Evolutionary conservation across 2,113 vertebrate species (phyloP), one percentile per base, ranked within the genome.

Genomic region (Dipodomys stephensi): DNA sequence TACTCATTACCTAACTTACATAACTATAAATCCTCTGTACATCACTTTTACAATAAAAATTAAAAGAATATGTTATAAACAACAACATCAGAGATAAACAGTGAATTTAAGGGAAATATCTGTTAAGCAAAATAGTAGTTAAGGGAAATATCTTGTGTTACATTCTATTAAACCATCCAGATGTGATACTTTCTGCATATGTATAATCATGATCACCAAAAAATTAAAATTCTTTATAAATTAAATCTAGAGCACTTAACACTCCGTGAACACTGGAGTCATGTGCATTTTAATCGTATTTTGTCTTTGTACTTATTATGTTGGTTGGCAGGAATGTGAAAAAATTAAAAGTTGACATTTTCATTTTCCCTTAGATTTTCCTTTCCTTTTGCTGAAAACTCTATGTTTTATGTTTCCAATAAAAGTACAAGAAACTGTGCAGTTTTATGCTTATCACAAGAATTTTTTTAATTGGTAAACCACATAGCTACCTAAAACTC

Each of bases 401-500:
- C 6, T 35, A 35, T 62, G 15, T 57, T 39, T 28, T 53, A 23
- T 44, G 30, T 64, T 87, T 80, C 6, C 35, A 13, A 79, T 0
- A 64, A 35, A 77, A 30, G 30, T 44, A n/a, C 11, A 46, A 35
- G 12, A 19, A 49, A 23, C 3, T 35, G 15, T 35, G 7, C 28
- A 65, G 12, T 67, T n/a, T 57, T 35, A 44, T 32, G 10, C 44
- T 72, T 25, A 2, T 74, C 8, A 23, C 19, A 22, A 32, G 62
- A 83, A 49, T 19, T 65, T 53, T 23, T 39, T 64, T 35, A 77
- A 81, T 39, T 57, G 28, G 1, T 60, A 57, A 65, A 82, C 4
- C 7, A 1, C 1, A 16, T 5, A 69, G 4, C 6, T 27, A 6
- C 11, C 22, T 8, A 64, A 1, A 10, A 78, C 5, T 78, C n/a